Evolutionary conservation across 2,113 vertebrate genomes (phyloP).

Genomic region (Nibea coibor): DNA sequence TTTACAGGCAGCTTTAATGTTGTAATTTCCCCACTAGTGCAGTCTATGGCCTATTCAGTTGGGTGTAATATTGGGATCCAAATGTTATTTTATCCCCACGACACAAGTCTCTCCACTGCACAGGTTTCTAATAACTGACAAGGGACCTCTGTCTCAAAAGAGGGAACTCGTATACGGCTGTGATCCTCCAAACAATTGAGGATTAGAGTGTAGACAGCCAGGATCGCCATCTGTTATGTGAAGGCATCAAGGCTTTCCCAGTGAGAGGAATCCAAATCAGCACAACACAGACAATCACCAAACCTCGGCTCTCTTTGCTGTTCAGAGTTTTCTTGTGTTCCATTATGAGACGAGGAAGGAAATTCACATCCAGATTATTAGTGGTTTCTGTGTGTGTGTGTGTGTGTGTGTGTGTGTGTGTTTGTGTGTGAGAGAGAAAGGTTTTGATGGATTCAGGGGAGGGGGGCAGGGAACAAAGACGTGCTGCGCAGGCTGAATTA

Average conservation of each 20-base stretch:
- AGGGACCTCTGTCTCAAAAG: conserved; percentile 31
- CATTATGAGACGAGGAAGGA: conserved; percentile 38
- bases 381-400: neutral
- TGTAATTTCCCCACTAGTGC: neutral
- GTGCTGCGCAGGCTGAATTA: conserved; percentile 62
- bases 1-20: neutral
- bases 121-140: conserved; percentile 22
- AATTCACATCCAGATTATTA: conserved; percentile 15
- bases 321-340: conserved; percentile 7
- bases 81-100: neutral
- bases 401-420: conserved; percentile 1
- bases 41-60: neutral
- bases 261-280: conserved; percentile 46
- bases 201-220: conserved; percentile 61
- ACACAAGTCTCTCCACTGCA: neutral
- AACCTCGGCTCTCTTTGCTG: conserved; percentile 13
- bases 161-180: conserved; percentile 39
- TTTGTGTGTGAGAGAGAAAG: neutral
- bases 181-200: conserved; percentile 65
- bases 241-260: conserved; percentile 53
- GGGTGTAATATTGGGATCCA: neutral
- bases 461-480: conserved; percentile 56
- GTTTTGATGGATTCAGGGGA: conserved; percentile 31
- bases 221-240: conserved; percentile 68
- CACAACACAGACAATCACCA: conserved; percentile 24